Evolutionary conservation across 2,888 invertebrate genomes (phyloP).

Genomic region (Volucella inanis): DNA sequence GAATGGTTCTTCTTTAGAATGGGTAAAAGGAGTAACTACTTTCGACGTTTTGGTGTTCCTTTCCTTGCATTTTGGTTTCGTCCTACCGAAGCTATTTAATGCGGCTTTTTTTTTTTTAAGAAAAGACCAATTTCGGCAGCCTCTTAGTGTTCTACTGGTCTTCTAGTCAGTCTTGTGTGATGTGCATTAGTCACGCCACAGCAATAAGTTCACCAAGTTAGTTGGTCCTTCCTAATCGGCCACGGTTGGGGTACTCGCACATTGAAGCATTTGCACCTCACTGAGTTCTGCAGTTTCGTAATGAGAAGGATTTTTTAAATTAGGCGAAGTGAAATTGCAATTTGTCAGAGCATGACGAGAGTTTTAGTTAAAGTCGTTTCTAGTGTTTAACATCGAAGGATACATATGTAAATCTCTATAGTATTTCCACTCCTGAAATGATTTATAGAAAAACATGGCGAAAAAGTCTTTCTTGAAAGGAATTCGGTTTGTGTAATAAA

Average conservation of each 20-base stretch:
- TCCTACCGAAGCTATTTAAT: constrained; percentile 54
- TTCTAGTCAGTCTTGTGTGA: constrained; percentile 2
- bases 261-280: constrained; percentile 27
- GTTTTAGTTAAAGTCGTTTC: neutral
- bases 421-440: too few species aligned
- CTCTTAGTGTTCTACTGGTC: constrained; percentile 17
- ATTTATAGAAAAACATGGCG: too few species aligned
- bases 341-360: neutral
- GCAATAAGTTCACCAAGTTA: constrained; percentile 34
- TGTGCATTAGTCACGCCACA: constrained; percentile 50
- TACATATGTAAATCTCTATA: too few species aligned
- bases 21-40: constrained; percentile 14
- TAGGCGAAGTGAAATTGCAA: constrained; percentile 8
- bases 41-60: constrained; percentile 14
- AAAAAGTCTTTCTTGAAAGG: too few species aligned
- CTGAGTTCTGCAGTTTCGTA: constrained; percentile 17
- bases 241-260: constrained; percentile 9
- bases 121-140: constrained; percentile 37
- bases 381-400: too few species aligned
- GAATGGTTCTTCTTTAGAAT: constrained; percentile 25
- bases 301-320: neutral
- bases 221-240: constrained; percentile 7
- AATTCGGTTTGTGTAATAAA: too few species aligned
- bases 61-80: constrained; percentile 11
- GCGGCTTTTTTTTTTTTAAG: constrained; percentile 33